A percentile compares a stretch with the other conserved stretches of the same genome.
Evolutionary conservation across 1,140 invertebrate species (phyloP).

Genomic region (Formica selysi): DNA sequence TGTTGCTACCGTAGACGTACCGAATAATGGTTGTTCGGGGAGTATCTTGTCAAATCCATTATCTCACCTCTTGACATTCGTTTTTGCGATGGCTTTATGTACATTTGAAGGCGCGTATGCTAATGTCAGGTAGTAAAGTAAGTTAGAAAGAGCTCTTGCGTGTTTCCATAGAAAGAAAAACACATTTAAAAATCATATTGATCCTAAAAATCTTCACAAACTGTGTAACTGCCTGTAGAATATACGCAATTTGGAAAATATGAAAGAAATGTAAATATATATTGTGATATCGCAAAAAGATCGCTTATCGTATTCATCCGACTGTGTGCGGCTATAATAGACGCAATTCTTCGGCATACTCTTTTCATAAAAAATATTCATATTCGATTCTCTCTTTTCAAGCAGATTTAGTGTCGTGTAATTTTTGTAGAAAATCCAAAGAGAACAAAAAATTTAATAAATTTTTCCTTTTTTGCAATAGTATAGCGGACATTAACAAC

Average conservation of each 20-base stretch:
- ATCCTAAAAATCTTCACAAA: not conserved
- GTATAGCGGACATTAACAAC: not conserved
- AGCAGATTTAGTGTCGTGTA: not conserved
- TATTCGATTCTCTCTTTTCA: not conserved
- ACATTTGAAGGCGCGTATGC: slow-evolving; percentile 36
- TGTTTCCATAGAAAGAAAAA: not conserved
- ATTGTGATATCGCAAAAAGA: not conserved
- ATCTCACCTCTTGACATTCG: slow-evolving; percentile 54
- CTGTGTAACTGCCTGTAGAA: not conserved
- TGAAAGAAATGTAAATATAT: not conserved
- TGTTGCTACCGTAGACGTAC: slow-evolving; percentile 78
- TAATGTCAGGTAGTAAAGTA: slow-evolving; percentile 18
- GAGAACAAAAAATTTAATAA: not conserved
- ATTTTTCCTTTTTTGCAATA: not conserved
- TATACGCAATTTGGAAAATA: not conserved
- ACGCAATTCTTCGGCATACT: not conserved
- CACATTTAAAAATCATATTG: slow-evolving; percentile 20
- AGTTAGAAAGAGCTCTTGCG: slow-evolving; percentile 3
- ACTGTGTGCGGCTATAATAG: not conserved
- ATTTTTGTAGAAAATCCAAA: not conserved
- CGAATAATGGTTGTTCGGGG: slow-evolving; percentile 80
- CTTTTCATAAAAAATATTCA: not conserved
- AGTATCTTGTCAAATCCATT: slow-evolving; percentile 79
- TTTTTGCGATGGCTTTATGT: slow-evolving; percentile 29
- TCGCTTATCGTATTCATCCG: not conserved